These are phyloP conservation scores for Pachycephala philippinensis DNA, from an alignment of 2,113 vertebrate genomes.

Conservation along the genomic window DNA sequence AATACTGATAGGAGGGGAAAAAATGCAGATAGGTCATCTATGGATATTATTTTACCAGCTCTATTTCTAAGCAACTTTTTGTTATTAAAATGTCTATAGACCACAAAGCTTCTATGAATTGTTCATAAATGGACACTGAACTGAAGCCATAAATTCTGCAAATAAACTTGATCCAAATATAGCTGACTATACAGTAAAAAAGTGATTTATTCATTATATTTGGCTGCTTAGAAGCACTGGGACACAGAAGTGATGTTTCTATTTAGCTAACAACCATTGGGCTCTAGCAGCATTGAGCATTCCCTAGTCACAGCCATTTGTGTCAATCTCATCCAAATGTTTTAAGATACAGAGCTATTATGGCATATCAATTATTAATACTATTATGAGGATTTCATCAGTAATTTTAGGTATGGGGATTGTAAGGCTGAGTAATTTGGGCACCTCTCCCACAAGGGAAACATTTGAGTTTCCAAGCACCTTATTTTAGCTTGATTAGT, in stretches of 20 bases:
- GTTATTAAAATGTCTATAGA: not conserved
- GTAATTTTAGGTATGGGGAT: not conserved
- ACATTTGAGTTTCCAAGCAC: not conserved
- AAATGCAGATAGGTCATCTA: not conserved
- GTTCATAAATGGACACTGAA: not conserved
- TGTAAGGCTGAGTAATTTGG: not conserved
- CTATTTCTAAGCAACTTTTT: not conserved
- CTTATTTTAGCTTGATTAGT: not conserved
- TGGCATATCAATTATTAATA: not conserved
- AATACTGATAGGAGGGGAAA: not conserved
- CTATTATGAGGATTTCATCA: not conserved
- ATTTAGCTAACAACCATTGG: not conserved
- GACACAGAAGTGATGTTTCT: not conserved
- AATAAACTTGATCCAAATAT: not conserved
- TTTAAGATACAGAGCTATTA: not conserved
- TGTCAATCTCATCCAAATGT: not conserved
- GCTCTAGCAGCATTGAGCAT: not conserved
- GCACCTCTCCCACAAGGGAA: not conserved
- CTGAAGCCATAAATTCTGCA: not conserved
- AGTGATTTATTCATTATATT: not conserved
- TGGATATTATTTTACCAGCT: not conserved
- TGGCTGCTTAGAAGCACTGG: not conserved
- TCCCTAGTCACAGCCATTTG: not conserved
- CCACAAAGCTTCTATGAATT: not conserved
- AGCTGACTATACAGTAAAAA: not conserved